phyloP scores from a whole-genome alignment of 2,113 vertebrate species.

The Ibidorhyncha struthersii region DNA sequence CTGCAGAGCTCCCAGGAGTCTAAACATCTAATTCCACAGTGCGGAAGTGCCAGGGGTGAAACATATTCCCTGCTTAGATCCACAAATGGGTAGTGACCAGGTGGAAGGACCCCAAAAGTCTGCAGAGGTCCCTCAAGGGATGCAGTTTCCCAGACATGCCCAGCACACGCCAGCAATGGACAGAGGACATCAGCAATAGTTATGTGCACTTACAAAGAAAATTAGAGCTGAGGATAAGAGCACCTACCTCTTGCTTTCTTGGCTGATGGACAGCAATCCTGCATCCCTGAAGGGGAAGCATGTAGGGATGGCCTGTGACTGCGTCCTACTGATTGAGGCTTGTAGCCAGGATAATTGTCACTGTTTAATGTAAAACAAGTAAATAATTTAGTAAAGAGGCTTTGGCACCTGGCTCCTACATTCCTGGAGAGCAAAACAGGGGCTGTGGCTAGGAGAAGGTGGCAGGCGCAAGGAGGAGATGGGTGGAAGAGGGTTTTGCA shows the following conservation, averaged over 20 bases:
- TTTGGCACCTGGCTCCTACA: accelerated
- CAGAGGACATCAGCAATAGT: background rate
- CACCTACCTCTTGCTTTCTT: background rate
- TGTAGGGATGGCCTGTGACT: background rate
- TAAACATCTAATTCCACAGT: background rate
- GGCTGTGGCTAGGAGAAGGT: background rate
- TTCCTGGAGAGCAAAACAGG: background rate
- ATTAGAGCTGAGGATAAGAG: background rate
- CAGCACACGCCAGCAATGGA: accelerated
- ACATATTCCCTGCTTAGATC: background rate
- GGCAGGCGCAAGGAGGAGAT: background rate
- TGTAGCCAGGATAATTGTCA: background rate
- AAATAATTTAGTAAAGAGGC: background rate
- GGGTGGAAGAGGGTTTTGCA: background rate
- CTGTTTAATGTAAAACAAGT: background rate
- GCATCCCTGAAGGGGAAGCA: background rate
- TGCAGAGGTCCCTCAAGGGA: background rate
- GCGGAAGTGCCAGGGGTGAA: background rate
- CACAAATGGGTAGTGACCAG: too few relatives aligned
- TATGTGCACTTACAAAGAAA: background rate
- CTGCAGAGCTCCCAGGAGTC: background rate
- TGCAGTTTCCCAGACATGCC: background rate
- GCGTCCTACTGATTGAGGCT: background rate
- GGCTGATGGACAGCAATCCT: background rate
- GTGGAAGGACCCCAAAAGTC: background rate